Evolutionary conservation across 2,797 vertebrate species (phyloP).

Genomic region (Euthynnus affinis): DNA sequence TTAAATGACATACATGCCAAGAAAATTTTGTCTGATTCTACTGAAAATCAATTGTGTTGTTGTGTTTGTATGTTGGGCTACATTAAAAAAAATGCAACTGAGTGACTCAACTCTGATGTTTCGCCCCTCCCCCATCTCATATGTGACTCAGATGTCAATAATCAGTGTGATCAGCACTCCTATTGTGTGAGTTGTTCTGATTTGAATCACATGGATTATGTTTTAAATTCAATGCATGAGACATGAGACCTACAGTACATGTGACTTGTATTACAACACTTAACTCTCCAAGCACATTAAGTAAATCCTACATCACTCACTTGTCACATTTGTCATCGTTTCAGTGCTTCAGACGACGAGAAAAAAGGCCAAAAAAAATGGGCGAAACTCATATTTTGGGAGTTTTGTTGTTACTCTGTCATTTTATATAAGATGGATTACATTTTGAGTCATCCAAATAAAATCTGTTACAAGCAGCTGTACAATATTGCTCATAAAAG

Average conservation of each 20-base stretch:
- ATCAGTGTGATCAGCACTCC: conserved; percentile 15
- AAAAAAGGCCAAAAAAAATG: too few relatives aligned
- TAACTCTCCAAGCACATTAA: not conserved
- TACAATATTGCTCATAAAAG: not conserved
- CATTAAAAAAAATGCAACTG: not conserved
- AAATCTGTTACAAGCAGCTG: not conserved
- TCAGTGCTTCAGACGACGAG: not conserved
- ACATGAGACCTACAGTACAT: not conserved
- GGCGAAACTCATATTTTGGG: not conserved
- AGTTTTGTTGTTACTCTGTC: not conserved
- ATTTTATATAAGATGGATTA: conserved; percentile 1
- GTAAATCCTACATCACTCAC: not conserved
- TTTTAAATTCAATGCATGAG: not conserved
- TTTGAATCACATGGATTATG: not conserved
- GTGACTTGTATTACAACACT: not conserved
- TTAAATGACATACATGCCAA: not conserved
- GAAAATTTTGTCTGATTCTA: not conserved
- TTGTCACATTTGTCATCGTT: not conserved
- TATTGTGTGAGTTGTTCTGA: too few relatives aligned
- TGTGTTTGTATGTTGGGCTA: not conserved
- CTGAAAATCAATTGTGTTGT: not conserved
- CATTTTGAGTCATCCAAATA: not conserved
- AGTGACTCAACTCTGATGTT: not conserved
- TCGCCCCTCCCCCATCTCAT: not conserved
- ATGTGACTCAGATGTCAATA: conserved; percentile 11